Percentiles rank a stretch among this genome's conserved stretches.
phyloP scores from a whole-genome alignment of 2,797 vertebrate species.

The Diceros bicornis region DNA sequence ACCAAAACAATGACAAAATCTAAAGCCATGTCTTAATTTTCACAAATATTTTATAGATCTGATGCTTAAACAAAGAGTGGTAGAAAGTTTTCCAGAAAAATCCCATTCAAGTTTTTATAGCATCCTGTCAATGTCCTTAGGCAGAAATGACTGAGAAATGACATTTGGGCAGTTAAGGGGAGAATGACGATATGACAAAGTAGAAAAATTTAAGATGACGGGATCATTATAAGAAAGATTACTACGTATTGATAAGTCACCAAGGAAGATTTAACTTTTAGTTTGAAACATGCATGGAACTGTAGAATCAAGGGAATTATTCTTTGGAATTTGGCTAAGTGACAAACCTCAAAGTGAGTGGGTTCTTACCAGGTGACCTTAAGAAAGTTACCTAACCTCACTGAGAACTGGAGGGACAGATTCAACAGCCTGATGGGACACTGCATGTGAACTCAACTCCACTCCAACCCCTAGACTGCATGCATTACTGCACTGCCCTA shows the following conservation, averaged over 20 bases:
- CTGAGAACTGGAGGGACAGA: background rate
- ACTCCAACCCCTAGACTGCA: rapidly evolving
- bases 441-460: background rate
- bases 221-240: background rate
- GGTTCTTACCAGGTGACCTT: background rate
- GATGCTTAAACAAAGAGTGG: background rate
- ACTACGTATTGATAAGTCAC: background rate
- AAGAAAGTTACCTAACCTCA: background rate
- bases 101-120: background rate
- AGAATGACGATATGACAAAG: background rate
- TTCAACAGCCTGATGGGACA: rapidly evolving
- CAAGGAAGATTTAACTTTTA: slow-evolving; percentile 26
- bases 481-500: rapidly evolving
- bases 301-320: background rate
- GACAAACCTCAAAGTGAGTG: slow-evolving; percentile 10
- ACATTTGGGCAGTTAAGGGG: background rate
- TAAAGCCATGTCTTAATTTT: background rate
- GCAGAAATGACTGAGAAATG: slow-evolving; percentile 2
- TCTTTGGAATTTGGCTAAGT: background rate
- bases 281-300: background rate
- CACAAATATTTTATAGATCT: background rate
- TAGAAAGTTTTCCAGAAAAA: background rate
- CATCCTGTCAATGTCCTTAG: background rate
- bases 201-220: background rate
- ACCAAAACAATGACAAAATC: background rate